Evolutionary conservation across 35 echinoderm and acorn worm genomes (phyloP).

Genomic region (Nesometra sesokonis): DNA sequence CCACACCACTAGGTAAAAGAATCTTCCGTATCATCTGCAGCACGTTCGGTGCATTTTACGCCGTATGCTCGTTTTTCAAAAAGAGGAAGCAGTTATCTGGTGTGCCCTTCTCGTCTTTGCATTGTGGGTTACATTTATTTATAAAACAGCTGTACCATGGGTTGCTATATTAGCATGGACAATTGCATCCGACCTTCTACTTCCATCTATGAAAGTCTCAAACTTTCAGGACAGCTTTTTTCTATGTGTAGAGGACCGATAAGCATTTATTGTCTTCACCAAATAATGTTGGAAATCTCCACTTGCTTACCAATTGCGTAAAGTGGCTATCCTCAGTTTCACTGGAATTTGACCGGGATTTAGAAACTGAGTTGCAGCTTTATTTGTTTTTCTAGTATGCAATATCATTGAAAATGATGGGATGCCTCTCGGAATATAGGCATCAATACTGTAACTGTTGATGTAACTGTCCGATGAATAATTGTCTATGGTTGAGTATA

Average conservation of each 20-base stretch:
- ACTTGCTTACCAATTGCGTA: too few relatives aligned
- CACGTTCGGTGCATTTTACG: not conserved
- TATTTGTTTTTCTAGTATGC: too few relatives aligned
- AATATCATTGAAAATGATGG: too few relatives aligned
- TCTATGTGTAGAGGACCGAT: not conserved
- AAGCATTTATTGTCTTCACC: too few relatives aligned
- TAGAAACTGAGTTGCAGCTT: too few relatives aligned
- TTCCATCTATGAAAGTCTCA: not conserved
- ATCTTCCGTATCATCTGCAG: not conserved
- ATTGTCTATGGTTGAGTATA: too few relatives aligned
- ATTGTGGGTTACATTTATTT: not conserved
- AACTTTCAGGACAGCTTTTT: not conserved
- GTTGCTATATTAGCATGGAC: not conserved
- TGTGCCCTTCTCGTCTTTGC: not conserved
- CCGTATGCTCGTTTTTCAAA: not conserved
- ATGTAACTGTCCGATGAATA: too few relatives aligned
- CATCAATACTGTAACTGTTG: too few relatives aligned
- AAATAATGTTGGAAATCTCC: too few relatives aligned
- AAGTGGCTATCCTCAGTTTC: too few relatives aligned
- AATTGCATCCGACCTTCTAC: not conserved
- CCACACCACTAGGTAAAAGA: not conserved
- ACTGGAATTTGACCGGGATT: too few relatives aligned
- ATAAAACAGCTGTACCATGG: not conserved
- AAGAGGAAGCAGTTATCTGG: not conserved
- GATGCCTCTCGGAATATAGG: too few relatives aligned